Evolutionary conservation across 2,888 invertebrate species (phyloP), one percentile per base, ranked within the genome.

Genomic region (Drosophila neutralis): DNA sequence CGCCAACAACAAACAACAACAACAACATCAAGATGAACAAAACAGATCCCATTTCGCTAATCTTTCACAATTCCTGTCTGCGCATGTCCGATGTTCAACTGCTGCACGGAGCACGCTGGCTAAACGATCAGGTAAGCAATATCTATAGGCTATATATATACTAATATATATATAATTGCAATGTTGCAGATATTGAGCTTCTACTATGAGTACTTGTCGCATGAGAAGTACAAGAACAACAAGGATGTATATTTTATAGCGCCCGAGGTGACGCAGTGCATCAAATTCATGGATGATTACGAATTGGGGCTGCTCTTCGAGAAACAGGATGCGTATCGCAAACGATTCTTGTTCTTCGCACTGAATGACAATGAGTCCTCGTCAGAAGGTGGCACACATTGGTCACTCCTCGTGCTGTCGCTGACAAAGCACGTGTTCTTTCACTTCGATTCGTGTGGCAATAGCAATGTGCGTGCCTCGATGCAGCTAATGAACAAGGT

Each of bases 181-280:
- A 33, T 33, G 33, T 38, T 29, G 1, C 54, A 96, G 64, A 77
- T 87, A 21, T 53, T 99, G 90, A 97, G 97, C 76, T 98, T 98
- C 94, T 98, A 97, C 93, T 97, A 97, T 92, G 98, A 98, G 94
- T 98, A 97, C 93, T 94, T 98, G 86, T 96, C 97, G 91, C 95
- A 95, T 83, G 94, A 95, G 54, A 93, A 95, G 73, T 97, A 96
- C 91, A 94, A 93, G 90, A 93, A 93, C 62, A 93, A 94, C 80
- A 93, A 93, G 66, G 94, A 95, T 74, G 91, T 98, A 63, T 93
- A 97, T 38, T 97, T 98, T 92, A 95, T 98, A 33, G 95, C 97
- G 62, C 98, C 98, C 0, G 93, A 93, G 84, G 92, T 93, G 18
- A 97, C 98, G 2, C 98, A 98, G 92, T 96, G 98, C 89, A 95